Percentiles rank a stretch among this genome's conserved stretches.
Conservation (phyloP, 2,797 vertebrate species). For the Cephalopachus bancanus region DNA sequence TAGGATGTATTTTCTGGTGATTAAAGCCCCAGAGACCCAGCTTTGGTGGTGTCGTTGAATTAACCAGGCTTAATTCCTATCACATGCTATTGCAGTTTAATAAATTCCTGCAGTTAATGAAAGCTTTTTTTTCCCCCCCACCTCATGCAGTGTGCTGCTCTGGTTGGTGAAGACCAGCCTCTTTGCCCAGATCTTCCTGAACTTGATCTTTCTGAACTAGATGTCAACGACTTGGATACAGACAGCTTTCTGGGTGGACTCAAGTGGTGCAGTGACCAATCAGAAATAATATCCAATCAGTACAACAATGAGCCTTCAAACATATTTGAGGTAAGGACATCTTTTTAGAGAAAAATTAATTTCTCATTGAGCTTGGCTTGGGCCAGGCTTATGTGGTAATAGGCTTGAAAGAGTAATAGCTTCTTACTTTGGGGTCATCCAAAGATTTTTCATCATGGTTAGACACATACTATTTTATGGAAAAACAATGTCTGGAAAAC, state of each 20-base stretch:
- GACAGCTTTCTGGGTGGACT: conserved; percentile 98
- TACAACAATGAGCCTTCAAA: conserved; percentile 97
- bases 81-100: conserved; percentile 84
- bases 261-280: conserved; percentile 99
- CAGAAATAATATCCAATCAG: conserved; percentile 98
- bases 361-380: not conserved
- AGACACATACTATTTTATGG: not conserved
- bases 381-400: not conserved
- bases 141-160: conserved; percentile 95
- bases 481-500: conserved; percentile 47
- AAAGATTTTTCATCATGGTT: conserved; percentile 34
- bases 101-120: conserved; percentile 86
- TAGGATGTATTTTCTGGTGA: conserved; percentile 53
- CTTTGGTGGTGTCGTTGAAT: conserved; percentile 73
- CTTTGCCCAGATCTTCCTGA: conserved; percentile 99
- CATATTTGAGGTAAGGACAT: conserved; percentile 96
- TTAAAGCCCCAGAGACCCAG: conserved; percentile 72
- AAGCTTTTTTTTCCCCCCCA: conserved; percentile 53
- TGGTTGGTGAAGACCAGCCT: conserved; percentile 99
- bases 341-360: not conserved
- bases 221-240: conserved; percentile 99
- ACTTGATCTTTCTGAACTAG: conserved; percentile 99
- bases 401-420: not conserved
- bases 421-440: not conserved
- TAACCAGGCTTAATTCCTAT: conserved; percentile 85